Base-by-base conservation (phyloP, 2,888 invertebrate species). In the Parnassius orleans region DNA sequence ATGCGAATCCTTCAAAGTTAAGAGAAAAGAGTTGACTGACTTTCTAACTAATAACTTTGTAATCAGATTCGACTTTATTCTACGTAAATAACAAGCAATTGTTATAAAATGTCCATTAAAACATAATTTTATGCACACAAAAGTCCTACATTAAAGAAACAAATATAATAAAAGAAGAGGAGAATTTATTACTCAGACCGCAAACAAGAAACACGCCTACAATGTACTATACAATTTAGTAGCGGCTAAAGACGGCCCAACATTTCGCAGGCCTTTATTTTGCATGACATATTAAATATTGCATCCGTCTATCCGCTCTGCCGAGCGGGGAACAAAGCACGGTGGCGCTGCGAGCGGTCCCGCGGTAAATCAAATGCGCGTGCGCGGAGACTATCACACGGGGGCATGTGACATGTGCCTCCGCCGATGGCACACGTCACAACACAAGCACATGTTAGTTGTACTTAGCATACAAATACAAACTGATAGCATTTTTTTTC, bases 321-420 rank as follows among this genome's bases (percentile, higher is more conserved):
- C 7, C 51, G 24, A 59, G 53, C 14, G 14, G 48, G 48, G 69
- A 69, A 77, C 74, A 79, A 77, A 76, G 76, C 70, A 53, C 67
- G 58, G 70, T 65, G 67, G 66, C 69, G 66, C 66, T 67, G 68
- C 60, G 67, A 59, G 57, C 53, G 58, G 66, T 65, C 59, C 42
- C 65, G 41, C 44, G 66, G 66, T 80, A 79, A 79, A 78, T 78
- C 75, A 77, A 66, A 59, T 66, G 78, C 78, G 78, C 81, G 75
- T 78, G 80, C 80, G 71, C 76, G 42, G 69, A 64, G 63, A 67
- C 72, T 68, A 75, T 72, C 78, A 71, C 69, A 65, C 67, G 57
- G 60, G 66, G 66, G 67, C 68, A 64, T 53, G 59, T 50, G 43
- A 62, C 63, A 55, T 50, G 53, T 44, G 53, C 58, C 68, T 59